phyloP scores from a whole-genome alignment of 1,140 invertebrate genomes.

The Temnothorax curvispinosus region DNA sequence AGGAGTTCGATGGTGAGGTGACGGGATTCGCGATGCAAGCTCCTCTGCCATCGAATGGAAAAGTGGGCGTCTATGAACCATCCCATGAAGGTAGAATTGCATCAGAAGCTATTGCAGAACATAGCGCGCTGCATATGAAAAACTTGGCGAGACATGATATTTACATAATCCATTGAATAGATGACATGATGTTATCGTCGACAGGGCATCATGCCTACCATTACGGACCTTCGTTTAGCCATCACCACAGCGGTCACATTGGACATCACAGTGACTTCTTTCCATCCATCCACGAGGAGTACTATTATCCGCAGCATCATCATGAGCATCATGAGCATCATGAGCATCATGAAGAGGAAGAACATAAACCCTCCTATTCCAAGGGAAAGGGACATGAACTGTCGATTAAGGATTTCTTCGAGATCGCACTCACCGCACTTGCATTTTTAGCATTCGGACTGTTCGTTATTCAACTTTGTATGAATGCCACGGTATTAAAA shows the following conservation, averaged over 20 bases:
- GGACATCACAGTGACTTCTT: constrained; percentile 60
- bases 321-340: constrained; percentile 75
- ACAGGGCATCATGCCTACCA: constrained; percentile 76
- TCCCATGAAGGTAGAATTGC: constrained; percentile 28
- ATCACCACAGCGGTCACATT: constrained; percentile 61
- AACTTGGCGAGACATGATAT: not conserved
- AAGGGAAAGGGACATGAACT: constrained; percentile 86
- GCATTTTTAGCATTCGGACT: constrained; percentile 92
- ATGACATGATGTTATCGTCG: constrained; percentile 76
- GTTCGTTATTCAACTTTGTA: constrained; percentile 91
- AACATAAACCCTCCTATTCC: constrained; percentile 72
- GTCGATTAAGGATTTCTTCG: constrained; percentile 90
- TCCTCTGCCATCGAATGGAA: constrained; percentile 74
- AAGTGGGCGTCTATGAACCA: constrained; percentile 75
- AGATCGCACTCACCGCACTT: constrained; percentile 91
- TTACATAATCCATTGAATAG: constrained; percentile 54
- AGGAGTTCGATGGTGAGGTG: constrained; percentile 85
- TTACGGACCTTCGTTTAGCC: constrained; percentile 70
- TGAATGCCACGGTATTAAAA: constrained; percentile 84
- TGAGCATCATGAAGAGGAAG: constrained; percentile 72
- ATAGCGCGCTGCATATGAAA: not conserved
- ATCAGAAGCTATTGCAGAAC: not conserved
- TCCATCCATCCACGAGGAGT: constrained; percentile 82
- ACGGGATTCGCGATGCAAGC: constrained; percentile 85
- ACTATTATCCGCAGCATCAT: constrained; percentile 73